Evolutionary conservation across 2,797 vertebrate species (phyloP).

Genomic region (Amazona finschi): DNA sequence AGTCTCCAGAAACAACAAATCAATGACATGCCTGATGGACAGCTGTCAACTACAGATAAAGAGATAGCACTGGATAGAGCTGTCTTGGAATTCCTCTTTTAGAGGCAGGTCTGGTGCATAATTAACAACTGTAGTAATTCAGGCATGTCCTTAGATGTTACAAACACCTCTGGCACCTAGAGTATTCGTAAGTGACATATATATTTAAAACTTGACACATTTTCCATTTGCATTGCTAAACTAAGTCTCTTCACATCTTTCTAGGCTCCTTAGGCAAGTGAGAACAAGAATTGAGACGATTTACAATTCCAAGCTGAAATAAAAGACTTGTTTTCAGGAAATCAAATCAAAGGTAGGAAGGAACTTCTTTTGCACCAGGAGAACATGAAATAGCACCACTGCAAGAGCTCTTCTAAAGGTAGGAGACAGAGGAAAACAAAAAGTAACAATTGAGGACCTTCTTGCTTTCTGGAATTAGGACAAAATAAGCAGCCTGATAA

Average conservation of each 20-base stretch:
- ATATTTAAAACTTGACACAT: not conserved
- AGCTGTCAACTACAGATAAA: not conserved
- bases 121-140: not conserved
- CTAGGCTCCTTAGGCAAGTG: not conserved
- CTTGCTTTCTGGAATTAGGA: not conserved
- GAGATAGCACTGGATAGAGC: not conserved
- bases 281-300: not conserved
- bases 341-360: not conserved
- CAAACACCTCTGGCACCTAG: not conserved
- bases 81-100: not conserved
- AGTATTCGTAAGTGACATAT: not conserved
- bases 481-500: not conserved
- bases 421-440: not conserved
- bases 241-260: not conserved
- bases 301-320: not conserved
- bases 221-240: not conserved
- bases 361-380: not conserved
- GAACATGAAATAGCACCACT: not conserved
- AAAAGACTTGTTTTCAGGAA: not conserved
- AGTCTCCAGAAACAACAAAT: not conserved
- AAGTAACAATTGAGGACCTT: not conserved
- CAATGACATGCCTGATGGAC: not conserved
- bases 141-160: not conserved
- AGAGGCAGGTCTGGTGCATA: not conserved
- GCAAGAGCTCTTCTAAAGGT: not conserved